phyloP scores from a whole-genome alignment of 2,888 invertebrate genomes.

The Odontomyia ornata region DNA sequence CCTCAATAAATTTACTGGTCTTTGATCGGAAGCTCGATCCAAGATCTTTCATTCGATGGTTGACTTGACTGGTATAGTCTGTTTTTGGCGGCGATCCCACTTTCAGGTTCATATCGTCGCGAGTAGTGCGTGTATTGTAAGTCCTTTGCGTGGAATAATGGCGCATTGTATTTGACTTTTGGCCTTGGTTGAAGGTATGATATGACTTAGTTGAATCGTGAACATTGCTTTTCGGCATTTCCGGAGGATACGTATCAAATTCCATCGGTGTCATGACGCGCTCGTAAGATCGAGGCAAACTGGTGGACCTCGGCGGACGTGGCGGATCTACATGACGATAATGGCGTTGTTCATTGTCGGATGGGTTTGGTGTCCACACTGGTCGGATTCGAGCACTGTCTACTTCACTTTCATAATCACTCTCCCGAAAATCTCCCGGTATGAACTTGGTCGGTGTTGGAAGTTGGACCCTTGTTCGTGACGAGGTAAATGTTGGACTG shows the following conservation, averaged over 20 bases:
- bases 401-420: conserved; percentile 76
- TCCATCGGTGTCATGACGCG: conserved; percentile 71
- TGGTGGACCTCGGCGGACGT: conserved; percentile 64
- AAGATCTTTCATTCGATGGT: conserved; percentile 72
- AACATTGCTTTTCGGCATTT: conserved; percentile 62
- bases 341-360: conserved; percentile 68
- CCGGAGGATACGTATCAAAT: conserved; percentile 68
- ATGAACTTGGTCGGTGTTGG: conserved; percentile 73
- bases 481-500: conserved; percentile 61
- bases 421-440: conserved; percentile 72
- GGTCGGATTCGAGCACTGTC: conserved; percentile 70
- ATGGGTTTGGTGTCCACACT: conserved; percentile 72
- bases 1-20: conserved; percentile 73
- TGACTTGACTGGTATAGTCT: conserved; percentile 64
- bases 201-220: conserved; percentile 54
- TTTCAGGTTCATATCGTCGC: conserved; percentile 63
- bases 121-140: conserved; percentile 52
- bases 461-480: conserved; percentile 61
- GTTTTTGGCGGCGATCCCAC: conserved; percentile 71
- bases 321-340: conserved; percentile 73
- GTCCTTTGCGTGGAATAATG: conserved; percentile 51
- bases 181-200: conserved; percentile 28
- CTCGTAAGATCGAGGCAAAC: conserved; percentile 66
- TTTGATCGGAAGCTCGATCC: conserved; percentile 74
- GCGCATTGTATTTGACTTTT: conserved; percentile 58